Conservation (phyloP, 2,888 invertebrate genomes). For the Galerucella pusilla region DNA sequence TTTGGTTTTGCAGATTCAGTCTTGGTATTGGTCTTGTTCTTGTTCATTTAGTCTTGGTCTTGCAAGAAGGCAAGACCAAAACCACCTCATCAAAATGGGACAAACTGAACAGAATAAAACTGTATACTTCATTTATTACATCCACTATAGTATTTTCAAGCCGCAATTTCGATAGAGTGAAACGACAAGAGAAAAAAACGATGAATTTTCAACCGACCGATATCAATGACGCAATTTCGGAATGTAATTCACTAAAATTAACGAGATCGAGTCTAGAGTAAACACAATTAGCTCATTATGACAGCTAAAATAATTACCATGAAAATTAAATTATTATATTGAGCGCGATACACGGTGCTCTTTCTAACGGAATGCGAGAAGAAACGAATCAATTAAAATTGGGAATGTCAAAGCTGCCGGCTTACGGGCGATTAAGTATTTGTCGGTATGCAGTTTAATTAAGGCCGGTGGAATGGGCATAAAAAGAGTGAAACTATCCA, state of each 20-base stretch:
- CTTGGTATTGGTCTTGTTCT: too few relatives aligned
- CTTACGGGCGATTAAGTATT: not conserved
- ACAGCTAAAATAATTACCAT: not conserved
- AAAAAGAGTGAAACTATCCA: not conserved
- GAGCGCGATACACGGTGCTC: not conserved
- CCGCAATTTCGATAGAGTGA: too few relatives aligned
- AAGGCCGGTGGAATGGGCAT: not conserved
- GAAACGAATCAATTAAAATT: constrained; percentile 4
- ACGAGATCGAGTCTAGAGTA: not conserved
- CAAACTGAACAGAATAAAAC: too few relatives aligned
- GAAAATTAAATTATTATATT: constrained; percentile 24
- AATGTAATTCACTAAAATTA: not conserved
- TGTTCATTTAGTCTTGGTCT: too few relatives aligned
- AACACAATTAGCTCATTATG: not conserved
- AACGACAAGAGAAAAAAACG: not conserved
- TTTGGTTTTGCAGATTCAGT: too few relatives aligned
- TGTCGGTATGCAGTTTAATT: not conserved
- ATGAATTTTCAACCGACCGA: not conserved
- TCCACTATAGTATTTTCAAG: too few relatives aligned
- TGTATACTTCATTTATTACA: too few relatives aligned
- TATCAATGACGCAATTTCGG: not conserved
- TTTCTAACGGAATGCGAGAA: not conserved
- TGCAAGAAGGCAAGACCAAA: too few relatives aligned
- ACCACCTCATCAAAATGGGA: too few relatives aligned
- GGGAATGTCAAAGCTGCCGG: not conserved